Percentiles rank a stretch among this genome's conserved stretches.
Conservation (phyloP, 2,113 vertebrate species). For the Brienomyrus longianalis region DNA sequence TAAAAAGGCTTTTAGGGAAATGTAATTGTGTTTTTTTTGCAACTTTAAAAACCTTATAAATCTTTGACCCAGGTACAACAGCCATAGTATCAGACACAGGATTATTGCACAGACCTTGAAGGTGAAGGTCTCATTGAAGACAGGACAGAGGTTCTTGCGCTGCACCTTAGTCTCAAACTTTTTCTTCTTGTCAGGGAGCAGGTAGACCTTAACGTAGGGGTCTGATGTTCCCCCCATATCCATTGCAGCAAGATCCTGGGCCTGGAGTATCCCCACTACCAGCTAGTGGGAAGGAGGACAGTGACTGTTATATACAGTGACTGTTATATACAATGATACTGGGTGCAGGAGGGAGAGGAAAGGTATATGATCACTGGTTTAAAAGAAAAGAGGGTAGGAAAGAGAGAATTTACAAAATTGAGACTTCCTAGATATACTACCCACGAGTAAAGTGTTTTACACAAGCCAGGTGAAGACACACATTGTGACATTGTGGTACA, state of each 20-base stretch:
- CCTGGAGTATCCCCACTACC: slow-evolving; percentile 78
- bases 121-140: slow-evolving; percentile 79
- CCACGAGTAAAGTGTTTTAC: not conserved
- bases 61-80: not conserved
- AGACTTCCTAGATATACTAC: not conserved
- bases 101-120: slow-evolving; percentile 66
- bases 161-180: slow-evolving; percentile 76
- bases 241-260: slow-evolving; percentile 76
- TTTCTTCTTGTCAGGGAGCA: slow-evolving; percentile 57
- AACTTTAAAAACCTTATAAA: not conserved
- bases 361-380: not conserved
- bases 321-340: not conserved
- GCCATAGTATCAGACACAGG: not conserved
- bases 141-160: slow-evolving; percentile 79
- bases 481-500: not conserved
- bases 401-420: not conserved
- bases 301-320: not conserved
- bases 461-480: not conserved
- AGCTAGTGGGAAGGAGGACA: slow-evolving; percentile 51
- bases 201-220: slow-evolving; percentile 78
- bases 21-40: not conserved
- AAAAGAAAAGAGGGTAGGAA: not conserved
- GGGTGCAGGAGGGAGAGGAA: not conserved
- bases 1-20: not conserved
- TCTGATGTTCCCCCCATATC: slow-evolving; percentile 84